phyloP scores from a whole-genome alignment of 2,113 vertebrate genomes.

The Megaptera novaeangliae region DNA sequence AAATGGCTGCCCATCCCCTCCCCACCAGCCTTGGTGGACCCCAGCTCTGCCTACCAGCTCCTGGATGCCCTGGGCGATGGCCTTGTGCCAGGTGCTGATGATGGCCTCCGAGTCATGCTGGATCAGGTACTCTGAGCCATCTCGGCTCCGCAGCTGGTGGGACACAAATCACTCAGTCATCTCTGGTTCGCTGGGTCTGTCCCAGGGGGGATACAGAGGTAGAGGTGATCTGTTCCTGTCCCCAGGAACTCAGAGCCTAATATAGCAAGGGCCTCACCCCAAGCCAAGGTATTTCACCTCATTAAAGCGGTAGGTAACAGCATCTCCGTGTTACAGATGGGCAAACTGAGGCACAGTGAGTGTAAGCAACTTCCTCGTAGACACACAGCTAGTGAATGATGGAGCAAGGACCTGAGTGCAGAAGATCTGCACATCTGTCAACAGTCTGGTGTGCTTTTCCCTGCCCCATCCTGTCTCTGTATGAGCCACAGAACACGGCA shows the following conservation, averaged over 20 bases:
- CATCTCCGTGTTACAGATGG: neutral
- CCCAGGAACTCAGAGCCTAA: neutral
- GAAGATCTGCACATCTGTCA: neutral
- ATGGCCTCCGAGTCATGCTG: conserved; percentile 96
- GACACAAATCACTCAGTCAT: conserved; percentile 14
- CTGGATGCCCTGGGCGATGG: conserved; percentile 86
- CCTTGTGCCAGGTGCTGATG: conserved; percentile 89
- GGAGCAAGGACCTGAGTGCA: neutral
- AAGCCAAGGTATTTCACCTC: neutral
- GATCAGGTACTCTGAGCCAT: conserved; percentile 90
- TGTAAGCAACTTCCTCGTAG: neutral
- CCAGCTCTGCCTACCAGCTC: conserved; percentile 83
- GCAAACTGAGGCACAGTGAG: neutral
- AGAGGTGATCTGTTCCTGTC: neutral
- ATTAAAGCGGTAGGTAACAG: neutral
- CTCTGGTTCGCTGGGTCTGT: neutral
- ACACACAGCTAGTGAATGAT: neutral
- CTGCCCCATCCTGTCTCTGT: neutral
- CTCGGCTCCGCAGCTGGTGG: conserved; percentile 87
- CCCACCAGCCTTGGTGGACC: conserved; percentile 80
- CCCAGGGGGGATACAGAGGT: neutral
- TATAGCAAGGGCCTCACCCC: neutral
- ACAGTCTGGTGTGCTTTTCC: neutral
- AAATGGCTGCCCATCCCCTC: neutral
- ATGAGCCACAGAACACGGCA: neutral